Evolutionary conservation across 2,113 vertebrate genomes (phyloP), one percentile per base, ranked within the genome.

Genomic region (Pantherophis guttatus): DNA sequence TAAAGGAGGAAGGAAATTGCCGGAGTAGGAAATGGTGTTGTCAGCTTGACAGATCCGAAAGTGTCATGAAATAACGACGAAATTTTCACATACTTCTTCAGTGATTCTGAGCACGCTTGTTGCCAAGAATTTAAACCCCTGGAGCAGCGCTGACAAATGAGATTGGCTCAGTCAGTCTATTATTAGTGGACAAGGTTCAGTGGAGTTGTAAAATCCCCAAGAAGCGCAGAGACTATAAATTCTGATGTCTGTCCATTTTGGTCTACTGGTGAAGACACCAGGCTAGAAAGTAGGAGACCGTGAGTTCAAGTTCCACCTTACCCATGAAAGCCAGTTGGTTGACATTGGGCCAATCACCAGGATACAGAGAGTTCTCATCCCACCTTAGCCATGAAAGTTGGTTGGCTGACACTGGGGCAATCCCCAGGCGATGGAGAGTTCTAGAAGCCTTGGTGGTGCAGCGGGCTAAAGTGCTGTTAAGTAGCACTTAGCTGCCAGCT

Each of bases 1-100:
- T 57, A 26, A 9, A 48, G 62, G 91, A 92, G 87, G 92, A 92
- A 89, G 92, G 87, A 92, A 92, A 81, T 89, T 50, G 62, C 91
- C 1, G 9, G 23, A 89, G 53, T 29, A 89, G 91, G 87, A 92
- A 89, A 89, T 21, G 24, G 11, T 39, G 62, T 92, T 81, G n/a
- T 92, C 91, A 92, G n/a, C 59, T 55, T 92, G 53, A 55, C 50
- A 87, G 55, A 39, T 26, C 88, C 62, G 75, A 55, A 52, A 48
- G 0, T 48, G 86, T 39, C 24, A 48, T n/a, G 12, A 92, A 89
- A 89, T 57, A 89, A 57, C 50, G 8, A 65, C n/a, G 2, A 19
- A 21, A 59, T 33, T 29, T 88, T 87, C 44, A 39, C 7, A 44
- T 81, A 44, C 29, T 81, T 81, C 17, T 81, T 39, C 70, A 21